Evolutionary conservation across 2,888 invertebrate species (phyloP).

Genomic region (Tenthredo distinguenda): DNA sequence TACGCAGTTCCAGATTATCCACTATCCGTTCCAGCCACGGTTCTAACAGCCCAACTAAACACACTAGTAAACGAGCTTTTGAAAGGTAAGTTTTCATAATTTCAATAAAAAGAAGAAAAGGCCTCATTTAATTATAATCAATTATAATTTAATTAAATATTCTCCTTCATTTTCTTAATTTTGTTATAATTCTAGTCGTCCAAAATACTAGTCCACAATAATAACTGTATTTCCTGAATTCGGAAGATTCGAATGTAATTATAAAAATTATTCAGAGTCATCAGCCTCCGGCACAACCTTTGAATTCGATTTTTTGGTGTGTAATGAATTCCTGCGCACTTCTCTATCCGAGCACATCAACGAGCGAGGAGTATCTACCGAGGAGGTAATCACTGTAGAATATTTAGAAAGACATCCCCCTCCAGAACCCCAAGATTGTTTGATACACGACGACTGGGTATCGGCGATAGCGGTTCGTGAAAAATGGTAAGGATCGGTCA

Average conservation of each 20-base stretch:
- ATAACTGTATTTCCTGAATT: constrained; percentile 34
- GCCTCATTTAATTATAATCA: constrained; percentile 52
- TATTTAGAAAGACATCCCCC: constrained; percentile 95
- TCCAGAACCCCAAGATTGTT: constrained; percentile 94
- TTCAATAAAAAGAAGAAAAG: constrained; percentile 54
- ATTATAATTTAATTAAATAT: too few species aligned
- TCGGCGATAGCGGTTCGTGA: constrained; percentile 88
- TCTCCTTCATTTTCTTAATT: not conserved
- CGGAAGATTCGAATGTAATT: constrained; percentile 58
- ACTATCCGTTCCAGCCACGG: constrained; percentile 88
- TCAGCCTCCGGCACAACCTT: constrained; percentile 75
- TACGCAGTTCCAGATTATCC: constrained; percentile 93
- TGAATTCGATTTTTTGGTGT: constrained; percentile 94
- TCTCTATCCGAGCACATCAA: constrained; percentile 88
- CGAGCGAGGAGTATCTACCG: constrained; percentile 88
- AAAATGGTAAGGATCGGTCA: constrained; percentile 81
- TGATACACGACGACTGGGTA: constrained; percentile 99
- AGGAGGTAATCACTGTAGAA: constrained; percentile 93
- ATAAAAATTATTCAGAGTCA: constrained; percentile 64
- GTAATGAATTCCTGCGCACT: constrained; percentile 89
- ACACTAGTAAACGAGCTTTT: constrained; percentile 89
- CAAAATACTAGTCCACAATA: not conserved
- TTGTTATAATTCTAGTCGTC: constrained; percentile 20
- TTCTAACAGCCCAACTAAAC: constrained; percentile 86
- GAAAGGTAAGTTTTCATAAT: constrained; percentile 78